phyloP scores from a whole-genome alignment of 2,797 vertebrate species.

The Novumbra hubbsi region DNA sequence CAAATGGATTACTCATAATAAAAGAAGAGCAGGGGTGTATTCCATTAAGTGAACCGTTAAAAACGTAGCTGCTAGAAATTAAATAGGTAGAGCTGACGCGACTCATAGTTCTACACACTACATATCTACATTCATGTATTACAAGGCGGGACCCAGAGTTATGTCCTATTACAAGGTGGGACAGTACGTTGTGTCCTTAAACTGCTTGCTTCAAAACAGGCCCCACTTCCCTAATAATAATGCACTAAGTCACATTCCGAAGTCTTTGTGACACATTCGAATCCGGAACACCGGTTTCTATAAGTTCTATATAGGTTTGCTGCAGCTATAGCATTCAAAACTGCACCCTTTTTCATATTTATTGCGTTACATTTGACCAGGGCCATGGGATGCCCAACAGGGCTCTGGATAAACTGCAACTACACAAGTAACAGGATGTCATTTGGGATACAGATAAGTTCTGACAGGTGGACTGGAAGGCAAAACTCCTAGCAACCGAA shows the following conservation, averaged over 20 bases:
- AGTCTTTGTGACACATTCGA: conserved; percentile 35
- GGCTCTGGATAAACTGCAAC: background rate
- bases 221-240: conserved; percentile 29
- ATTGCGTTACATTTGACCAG: background rate
- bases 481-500: conserved; percentile 44
- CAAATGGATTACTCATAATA: conserved; percentile 45
- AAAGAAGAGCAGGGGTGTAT: conserved; percentile 36
- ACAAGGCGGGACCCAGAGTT: no score
- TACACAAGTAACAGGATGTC: background rate
- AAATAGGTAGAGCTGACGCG: background rate
- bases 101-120: background rate
- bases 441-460: background rate
- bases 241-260: conserved; percentile 35
- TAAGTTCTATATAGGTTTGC: background rate
- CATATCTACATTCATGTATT: background rate
- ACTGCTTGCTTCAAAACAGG: conserved; percentile 45
- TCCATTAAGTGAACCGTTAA: background rate
- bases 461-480: conserved; percentile 36
- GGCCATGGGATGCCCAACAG: background rate
- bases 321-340: background rate
- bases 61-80: background rate
- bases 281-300: background rate
- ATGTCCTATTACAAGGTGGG: no score
- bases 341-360: background rate
- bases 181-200: conserved; percentile 51